phyloP scores from a whole-genome alignment of 2,113 vertebrate genomes.

The Marmota monax region DNA sequence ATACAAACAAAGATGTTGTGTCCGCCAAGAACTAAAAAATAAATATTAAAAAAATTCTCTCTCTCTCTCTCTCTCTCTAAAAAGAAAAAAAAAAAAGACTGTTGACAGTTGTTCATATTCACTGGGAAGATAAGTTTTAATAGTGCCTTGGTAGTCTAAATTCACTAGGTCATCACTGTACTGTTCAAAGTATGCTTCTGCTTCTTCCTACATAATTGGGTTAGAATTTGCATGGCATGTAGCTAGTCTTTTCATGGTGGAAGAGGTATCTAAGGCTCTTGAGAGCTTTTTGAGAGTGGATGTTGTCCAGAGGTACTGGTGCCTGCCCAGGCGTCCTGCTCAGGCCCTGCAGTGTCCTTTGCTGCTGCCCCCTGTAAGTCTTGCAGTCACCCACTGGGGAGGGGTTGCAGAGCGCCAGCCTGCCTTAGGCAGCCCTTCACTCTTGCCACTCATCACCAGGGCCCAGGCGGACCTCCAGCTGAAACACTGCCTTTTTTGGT shows the following conservation, averaged over 20 bases:
- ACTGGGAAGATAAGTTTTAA: not conserved
- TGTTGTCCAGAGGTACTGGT: accelerated
- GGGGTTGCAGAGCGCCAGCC: not conserved
- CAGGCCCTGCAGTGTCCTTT: not conserved
- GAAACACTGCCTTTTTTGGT: accelerated
- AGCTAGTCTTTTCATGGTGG: not conserved
- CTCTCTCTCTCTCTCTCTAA: no score
- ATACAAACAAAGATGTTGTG: no score
- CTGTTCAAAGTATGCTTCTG: accelerated
- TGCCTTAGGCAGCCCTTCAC: accelerated
- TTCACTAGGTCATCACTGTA: no score
- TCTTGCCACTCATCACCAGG: not conserved
- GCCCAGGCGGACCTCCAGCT: no score
- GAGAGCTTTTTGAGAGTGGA: not conserved
- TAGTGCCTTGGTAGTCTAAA: not conserved
- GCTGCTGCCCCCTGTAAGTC: no score
- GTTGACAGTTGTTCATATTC: not conserved
- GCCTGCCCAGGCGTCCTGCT: not conserved
- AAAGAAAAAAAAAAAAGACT: not conserved
- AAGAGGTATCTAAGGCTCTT: not conserved
- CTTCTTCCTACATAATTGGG: not conserved
- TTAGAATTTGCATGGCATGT: not conserved
- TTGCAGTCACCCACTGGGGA: accelerated
- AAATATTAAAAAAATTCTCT: no score
- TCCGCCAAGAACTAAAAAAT: no score